Evolutionary conservation across 2,797 vertebrate species (phyloP), one percentile per base, ranked within the genome.

Genomic region (Uromys caudimaculatus): DNA sequence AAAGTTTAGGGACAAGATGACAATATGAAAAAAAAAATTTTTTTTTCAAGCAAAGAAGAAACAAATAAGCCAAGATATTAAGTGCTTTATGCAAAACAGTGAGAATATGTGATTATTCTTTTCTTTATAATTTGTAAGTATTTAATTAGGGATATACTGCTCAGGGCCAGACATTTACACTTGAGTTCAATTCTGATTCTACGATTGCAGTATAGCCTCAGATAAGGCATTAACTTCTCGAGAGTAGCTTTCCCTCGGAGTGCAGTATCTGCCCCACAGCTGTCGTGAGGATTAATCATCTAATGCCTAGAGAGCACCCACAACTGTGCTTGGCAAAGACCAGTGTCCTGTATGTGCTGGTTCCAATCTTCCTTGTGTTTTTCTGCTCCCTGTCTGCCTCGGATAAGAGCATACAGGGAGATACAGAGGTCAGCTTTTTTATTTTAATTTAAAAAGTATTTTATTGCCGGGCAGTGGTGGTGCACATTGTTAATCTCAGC

Each of bases 61-160:
- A 27, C 35, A 69, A 86, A 71, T 10, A 94, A 32, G 35, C 6
- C 27, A 94, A 83, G 54, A 41, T 60, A 90, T 24, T 78, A 86
- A 54, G 38, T 21, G 62, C 35, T 54, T 86, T 67, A 38, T n/a
- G 35, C 35, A 71, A n/a, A 50, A 52, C 19, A 86, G 32, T 21
- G 73, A 44, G 56, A 64, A 12, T 11, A 81, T 24, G 14, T 69
- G 23, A 95, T 64, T 58, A 16, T 60, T 52, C 44, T 67, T 64
- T 47, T 32, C 38, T 64, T 82, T 60, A 58, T 44, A 44, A 19
- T 47, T 44, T 83, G 9, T 83, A 83, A 62, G 24, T 75, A 95
- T 32, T 97, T 84, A 91, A 93, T 89, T 71, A 94, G 23, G n/a
- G n/a, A 94, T 27, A 83, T 19, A 90, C 2, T 87, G 83, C 35